Percentiles rank a stretch among this genome's conserved stretches.
Evolutionary conservation across 2,888 invertebrate species (phyloP).

Genomic region (Calameuta idolon): DNA sequence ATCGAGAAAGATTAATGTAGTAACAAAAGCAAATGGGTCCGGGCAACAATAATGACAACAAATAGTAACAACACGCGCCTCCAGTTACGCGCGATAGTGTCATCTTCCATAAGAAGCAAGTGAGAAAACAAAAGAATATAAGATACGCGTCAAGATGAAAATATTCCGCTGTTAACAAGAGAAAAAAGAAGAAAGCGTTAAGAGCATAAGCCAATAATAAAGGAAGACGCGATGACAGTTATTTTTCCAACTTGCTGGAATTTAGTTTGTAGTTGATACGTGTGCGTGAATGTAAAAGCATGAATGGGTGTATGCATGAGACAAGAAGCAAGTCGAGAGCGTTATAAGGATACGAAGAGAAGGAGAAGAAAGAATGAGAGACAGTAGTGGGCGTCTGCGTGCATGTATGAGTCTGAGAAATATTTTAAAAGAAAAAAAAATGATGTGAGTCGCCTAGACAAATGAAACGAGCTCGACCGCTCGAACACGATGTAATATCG

Average conservation of each 20-base stretch:
- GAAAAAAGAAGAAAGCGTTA: not conserved
- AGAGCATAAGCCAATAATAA: conserved; percentile 48
- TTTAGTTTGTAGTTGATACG: conserved; percentile 34
- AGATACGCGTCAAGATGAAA: conserved; percentile 6
- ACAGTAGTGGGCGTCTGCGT: not conserved
- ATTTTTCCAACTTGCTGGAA: conserved; percentile 60
- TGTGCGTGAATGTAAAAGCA: not conserved
- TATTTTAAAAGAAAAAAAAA: not conserved
- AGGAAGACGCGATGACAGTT: conserved; percentile 54
- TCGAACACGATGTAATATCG: conserved; percentile 32
- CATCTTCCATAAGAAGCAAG: conserved; percentile 49
- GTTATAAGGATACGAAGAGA: not conserved
- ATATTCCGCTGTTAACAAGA: conserved; percentile 9
- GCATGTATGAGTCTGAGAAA: not conserved
- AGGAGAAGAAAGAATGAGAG: not conserved
- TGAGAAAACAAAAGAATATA: not conserved
- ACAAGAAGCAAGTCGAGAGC: not conserved
- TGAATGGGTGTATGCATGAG: not conserved
- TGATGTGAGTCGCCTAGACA: not conserved
- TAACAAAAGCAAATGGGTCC: not conserved
- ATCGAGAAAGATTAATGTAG: conserved; percentile 1
- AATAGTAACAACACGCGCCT: not conserved
- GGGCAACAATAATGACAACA: not conserved
- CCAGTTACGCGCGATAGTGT: conserved; percentile 34
- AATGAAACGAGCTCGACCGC: conserved; percentile 20